phyloP scores from a whole-genome alignment of 2,797 vertebrate genomes.

The Platyrinchus mystaceus region DNA sequence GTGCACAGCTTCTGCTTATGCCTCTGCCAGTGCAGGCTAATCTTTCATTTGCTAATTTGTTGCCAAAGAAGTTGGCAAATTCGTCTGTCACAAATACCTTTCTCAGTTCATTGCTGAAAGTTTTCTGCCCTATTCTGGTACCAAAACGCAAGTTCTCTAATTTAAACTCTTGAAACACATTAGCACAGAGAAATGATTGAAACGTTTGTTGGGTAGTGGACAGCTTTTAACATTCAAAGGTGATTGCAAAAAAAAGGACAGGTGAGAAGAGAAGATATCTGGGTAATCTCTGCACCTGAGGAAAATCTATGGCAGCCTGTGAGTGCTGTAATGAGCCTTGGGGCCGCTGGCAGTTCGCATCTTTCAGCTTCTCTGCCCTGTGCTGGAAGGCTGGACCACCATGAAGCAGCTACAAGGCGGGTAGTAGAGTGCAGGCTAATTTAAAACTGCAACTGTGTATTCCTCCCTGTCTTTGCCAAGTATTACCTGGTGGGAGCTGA shows the following conservation, averaged over 20 bases:
- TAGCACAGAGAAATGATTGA: background rate
- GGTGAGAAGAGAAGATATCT: background rate
- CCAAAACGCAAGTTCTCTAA: background rate
- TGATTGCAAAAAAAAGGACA: background rate
- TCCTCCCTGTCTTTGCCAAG: background rate
- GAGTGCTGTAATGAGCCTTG: background rate
- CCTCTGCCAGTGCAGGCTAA: background rate
- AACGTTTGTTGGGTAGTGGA: background rate
- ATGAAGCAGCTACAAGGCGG: background rate
- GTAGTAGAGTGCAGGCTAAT: background rate
- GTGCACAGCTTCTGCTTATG: background rate
- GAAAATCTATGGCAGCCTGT: background rate
- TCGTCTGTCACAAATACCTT: background rate
- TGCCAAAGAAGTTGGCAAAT: constrained; percentile 3
- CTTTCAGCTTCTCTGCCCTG: background rate
- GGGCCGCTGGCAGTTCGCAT: background rate
- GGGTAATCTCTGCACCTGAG: background rate
- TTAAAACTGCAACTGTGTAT: background rate
- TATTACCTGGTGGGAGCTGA: background rate
- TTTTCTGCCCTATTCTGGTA: background rate
- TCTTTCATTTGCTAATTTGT: background rate
- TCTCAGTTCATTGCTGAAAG: background rate
- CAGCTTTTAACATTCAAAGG: background rate
- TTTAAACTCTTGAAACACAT: background rate
- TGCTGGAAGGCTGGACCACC: background rate